Conservation (phyloP, 2,888 invertebrate species). For the Panzeria rudis region DNA sequence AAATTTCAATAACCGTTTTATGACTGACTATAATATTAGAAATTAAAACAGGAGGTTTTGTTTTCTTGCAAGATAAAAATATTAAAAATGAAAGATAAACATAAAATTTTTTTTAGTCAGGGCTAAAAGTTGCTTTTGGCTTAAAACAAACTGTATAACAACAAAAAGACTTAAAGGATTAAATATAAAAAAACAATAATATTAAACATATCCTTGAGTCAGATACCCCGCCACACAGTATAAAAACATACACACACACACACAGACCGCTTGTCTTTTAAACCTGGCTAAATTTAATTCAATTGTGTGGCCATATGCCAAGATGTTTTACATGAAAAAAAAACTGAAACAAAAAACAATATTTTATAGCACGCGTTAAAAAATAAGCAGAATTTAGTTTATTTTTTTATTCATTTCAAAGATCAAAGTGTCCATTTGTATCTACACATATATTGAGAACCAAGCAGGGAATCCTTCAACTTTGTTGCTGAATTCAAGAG, state of each 20-base stretch:
- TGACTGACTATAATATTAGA: conserved; percentile 32
- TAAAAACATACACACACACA: neutral
- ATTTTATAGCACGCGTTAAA: conserved; percentile 68
- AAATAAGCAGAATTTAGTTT: conserved; percentile 57
- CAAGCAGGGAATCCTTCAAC: conserved; percentile 62
- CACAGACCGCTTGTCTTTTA: conserved; percentile 18
- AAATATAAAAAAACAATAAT: conserved; percentile 53
- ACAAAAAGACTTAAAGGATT: conserved; percentile 64
- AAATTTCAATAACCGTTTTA: neutral
- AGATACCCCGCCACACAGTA: neutral
- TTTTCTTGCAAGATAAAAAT: conserved; percentile 1
- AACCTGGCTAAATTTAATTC: conserved; percentile 43
- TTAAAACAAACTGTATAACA: neutral
- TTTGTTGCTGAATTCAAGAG: conserved; percentile 39
- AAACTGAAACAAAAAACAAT: conserved; percentile 20
- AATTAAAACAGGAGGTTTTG: conserved; percentile 19
- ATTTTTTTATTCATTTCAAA: conserved; percentile 27
- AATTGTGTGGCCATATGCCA: conserved; percentile 60
- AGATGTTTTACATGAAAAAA: conserved; percentile 45
- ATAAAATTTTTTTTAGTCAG: conserved; percentile 11
- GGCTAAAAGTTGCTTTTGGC: conserved; percentile 33
- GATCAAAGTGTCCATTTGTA: conserved; percentile 58
- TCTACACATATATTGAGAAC: neutral
- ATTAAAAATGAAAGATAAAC: conserved; percentile 15
- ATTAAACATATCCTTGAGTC: conserved; percentile 25